These are phyloP conservation scores for Chaetodon auriga DNA, from an alignment of 2,113 vertebrate species.

Conservation along the genomic window DNA sequence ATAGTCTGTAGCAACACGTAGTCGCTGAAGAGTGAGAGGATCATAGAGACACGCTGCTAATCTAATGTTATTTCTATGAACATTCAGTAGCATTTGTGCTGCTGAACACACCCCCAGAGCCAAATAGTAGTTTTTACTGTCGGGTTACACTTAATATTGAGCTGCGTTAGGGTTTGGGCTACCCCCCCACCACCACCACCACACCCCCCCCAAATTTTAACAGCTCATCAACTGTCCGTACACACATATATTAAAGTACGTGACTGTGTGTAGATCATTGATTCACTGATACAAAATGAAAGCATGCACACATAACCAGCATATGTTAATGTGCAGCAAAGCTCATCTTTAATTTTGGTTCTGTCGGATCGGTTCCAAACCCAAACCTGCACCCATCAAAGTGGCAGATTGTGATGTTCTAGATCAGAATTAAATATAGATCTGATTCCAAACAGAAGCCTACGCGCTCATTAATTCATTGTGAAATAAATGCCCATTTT, in stretches of 20 bases:
- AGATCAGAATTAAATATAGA: constrained; percentile 1
- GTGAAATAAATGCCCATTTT: constrained; percentile 2
- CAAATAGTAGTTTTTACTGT: too few relatives aligned
- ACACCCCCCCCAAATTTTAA: too few relatives aligned
- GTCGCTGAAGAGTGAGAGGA: too few relatives aligned
- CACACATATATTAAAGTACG: neutral
- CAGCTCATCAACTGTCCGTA: neutral
- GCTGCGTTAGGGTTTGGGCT: too few relatives aligned
- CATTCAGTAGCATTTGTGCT: too few relatives aligned
- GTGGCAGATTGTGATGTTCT: neutral
- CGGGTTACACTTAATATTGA: too few relatives aligned
- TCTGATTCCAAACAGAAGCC: constrained; percentile 6
- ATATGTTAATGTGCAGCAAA: neutral
- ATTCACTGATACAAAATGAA: constrained; percentile 6
- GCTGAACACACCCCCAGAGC: too few relatives aligned
- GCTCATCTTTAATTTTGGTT: neutral
- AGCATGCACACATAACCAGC: neutral
- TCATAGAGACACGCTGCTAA: too few relatives aligned
- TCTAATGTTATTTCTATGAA: too few relatives aligned
- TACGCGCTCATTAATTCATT: constrained; percentile 8
- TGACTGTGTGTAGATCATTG: constrained; percentile 18
- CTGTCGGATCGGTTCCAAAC: neutral
- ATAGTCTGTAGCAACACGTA: too few relatives aligned
- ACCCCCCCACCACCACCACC: too few relatives aligned
- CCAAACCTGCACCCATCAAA: neutral